Evolutionary conservation across 2,888 invertebrate species (phyloP).

Genomic region (Pediacus dermestoides): DNA sequence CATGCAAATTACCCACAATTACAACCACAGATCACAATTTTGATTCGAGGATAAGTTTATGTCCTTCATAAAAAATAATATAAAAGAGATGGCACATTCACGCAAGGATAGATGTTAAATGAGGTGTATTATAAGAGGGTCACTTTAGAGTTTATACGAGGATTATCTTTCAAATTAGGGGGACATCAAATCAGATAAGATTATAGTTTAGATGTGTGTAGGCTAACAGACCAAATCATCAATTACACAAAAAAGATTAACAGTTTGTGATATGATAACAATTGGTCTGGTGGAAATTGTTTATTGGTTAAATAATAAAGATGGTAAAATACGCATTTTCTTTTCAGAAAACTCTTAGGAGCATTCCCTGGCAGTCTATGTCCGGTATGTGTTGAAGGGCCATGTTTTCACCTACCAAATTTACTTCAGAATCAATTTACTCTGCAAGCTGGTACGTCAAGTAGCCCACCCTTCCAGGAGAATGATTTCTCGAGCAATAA

Average conservation of each 20-base stretch:
- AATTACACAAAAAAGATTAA: too few species aligned
- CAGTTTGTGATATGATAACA: too few species aligned
- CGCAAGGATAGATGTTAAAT: constrained; percentile 14
- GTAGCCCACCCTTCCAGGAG: constrained; percentile 8
- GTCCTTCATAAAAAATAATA: too few species aligned
- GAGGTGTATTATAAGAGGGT: constrained; percentile 21
- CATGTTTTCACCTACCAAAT: constrained; percentile 38
- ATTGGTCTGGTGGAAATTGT: constrained; percentile 1
- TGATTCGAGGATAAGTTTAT: too few species aligned
- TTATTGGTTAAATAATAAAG: background rate
- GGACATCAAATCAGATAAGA: too few species aligned
- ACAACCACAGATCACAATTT: constrained; percentile 10
- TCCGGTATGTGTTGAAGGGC: constrained; percentile 43
- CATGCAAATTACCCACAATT: constrained; percentile 23
- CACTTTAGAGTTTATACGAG: constrained; percentile 9
- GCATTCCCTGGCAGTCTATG: constrained; percentile 42
- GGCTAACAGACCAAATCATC: too few species aligned
- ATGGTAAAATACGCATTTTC: constrained; percentile 14
- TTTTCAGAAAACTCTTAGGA: constrained; percentile 45
- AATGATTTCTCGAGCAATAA: too few species aligned
- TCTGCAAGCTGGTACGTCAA: constrained; percentile 12
- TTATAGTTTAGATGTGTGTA: too few species aligned
- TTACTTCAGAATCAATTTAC: constrained; percentile 24
- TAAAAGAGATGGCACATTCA: too few species aligned
- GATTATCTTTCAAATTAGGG: constrained; percentile 10